Percentiles rank a stretch among this genome's conserved stretches.
Conservation (phyloP, 2,113 vertebrate genomes). For the Apeltes quadracus region DNA sequence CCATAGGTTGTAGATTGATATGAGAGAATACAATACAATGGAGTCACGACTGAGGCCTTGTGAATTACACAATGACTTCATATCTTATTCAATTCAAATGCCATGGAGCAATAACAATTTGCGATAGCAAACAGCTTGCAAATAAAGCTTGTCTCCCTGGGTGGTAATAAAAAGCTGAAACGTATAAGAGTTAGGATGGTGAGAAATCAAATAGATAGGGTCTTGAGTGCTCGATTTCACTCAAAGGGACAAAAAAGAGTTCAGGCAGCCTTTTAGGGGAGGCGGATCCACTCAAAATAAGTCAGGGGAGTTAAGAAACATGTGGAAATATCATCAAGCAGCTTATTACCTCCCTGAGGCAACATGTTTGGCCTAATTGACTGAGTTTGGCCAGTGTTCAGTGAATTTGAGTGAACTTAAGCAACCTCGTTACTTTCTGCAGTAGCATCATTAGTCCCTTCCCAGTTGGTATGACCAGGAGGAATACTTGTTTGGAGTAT, state of each 20-base stretch:
- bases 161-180: conserved; percentile 68
- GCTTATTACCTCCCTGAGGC: neutral
- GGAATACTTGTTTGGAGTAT: too few species aligned
- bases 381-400: neutral
- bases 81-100: conserved; percentile 78
- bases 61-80: conserved; percentile 72
- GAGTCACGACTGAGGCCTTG: conserved; percentile 57
- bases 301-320: conserved; percentile 38
- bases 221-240: conserved; percentile 61
- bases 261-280: conserved; percentile 15
- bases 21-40: too few species aligned
- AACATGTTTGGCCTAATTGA: conserved; percentile 9
- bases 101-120: conserved; percentile 77
- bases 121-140: conserved; percentile 77
- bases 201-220: conserved; percentile 76
- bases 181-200: conserved; percentile 68
- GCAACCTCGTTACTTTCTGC: neutral
- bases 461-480: too few species aligned
- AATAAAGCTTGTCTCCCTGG: conserved; percentile 75
- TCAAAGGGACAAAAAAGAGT: conserved; percentile 28
- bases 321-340: conserved; percentile 31
- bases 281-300: conserved; percentile 31
- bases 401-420: neutral
- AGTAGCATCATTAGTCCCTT: neutral
- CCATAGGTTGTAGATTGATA: too few species aligned